These are phyloP conservation scores for Sphenopsis melanotis DNA, from an alignment of 2,797 vertebrate genomes.

Conservation along the genomic window DNA sequence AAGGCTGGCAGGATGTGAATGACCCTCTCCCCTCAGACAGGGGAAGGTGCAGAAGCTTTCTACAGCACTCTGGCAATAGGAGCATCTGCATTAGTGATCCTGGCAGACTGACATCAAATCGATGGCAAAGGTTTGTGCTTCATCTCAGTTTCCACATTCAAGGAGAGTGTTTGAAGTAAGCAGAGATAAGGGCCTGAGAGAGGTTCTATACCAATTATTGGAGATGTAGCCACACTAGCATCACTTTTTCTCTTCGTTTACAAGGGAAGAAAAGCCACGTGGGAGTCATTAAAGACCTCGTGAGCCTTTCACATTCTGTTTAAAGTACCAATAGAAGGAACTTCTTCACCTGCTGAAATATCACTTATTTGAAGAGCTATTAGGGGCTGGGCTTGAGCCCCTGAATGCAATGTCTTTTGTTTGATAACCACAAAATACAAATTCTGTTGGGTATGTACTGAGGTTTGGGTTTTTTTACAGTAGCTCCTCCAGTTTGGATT, in stretches of 20 bases:
- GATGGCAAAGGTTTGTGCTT: neutral
- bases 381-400: rapidly evolving
- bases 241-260: neutral
- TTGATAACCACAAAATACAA: neutral
- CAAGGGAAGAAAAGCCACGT: neutral
- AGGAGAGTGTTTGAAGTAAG: neutral
- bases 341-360: neutral
- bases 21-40: neutral
- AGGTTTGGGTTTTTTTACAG: neutral
- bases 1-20: neutral
- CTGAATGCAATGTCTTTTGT: neutral
- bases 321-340: neutral
- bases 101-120: neutral
- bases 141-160: neutral
- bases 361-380: neutral
- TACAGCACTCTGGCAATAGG: neutral
- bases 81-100: neutral
- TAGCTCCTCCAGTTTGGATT: neutral
- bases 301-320: neutral
- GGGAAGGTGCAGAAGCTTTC: neutral
- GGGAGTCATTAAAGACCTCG: neutral
- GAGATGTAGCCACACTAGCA: neutral
- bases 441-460: neutral
- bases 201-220: neutral
- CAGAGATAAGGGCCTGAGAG: neutral